Percentiles rank a stretch among this genome's conserved stretches.
Conservation (phyloP, 1,140 invertebrate species). For the Metaphire vulgaris region DNA sequence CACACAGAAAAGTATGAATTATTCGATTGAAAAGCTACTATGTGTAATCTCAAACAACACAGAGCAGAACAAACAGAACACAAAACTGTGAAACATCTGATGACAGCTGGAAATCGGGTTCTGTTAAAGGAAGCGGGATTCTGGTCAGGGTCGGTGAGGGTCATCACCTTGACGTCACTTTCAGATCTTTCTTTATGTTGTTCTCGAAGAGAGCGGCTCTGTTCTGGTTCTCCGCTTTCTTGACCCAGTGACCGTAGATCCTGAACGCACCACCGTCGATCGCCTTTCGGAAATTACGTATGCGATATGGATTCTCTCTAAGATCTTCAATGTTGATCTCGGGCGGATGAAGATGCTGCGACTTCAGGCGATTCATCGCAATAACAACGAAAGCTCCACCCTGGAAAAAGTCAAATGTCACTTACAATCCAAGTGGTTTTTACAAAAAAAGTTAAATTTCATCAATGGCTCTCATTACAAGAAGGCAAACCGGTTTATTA, state of each 20-base stretch:
- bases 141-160: neutral
- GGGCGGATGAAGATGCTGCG: conserved; percentile 42
- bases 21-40: too few relatives aligned
- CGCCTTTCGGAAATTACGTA: conserved; percentile 73
- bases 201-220: conserved; percentile 96
- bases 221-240: conserved; percentile 90
- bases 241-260: conserved; percentile 99
- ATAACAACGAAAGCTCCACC: conserved; percentile 40
- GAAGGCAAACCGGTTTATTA: too few relatives aligned
- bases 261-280: conserved; percentile 95
- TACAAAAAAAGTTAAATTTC: neutral
- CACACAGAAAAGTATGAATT: too few relatives aligned
- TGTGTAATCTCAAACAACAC: too few relatives aligned
- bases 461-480: too few relatives aligned
- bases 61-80: too few relatives aligned
- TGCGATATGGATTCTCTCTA: conserved; percentile 75
- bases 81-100: too few relatives aligned
- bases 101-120: too few relatives aligned
- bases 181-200: conserved; percentile 40
- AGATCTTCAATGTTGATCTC: conserved; percentile 41
- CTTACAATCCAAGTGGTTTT: neutral
- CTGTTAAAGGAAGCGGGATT: neutral
- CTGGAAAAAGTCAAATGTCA: conserved; percentile 31
- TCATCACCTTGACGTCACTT: neutral
- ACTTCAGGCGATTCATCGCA: conserved; percentile 42